Base-by-base conservation (phyloP, 2,888 invertebrate species). In the Hyles lineata region DNA sequence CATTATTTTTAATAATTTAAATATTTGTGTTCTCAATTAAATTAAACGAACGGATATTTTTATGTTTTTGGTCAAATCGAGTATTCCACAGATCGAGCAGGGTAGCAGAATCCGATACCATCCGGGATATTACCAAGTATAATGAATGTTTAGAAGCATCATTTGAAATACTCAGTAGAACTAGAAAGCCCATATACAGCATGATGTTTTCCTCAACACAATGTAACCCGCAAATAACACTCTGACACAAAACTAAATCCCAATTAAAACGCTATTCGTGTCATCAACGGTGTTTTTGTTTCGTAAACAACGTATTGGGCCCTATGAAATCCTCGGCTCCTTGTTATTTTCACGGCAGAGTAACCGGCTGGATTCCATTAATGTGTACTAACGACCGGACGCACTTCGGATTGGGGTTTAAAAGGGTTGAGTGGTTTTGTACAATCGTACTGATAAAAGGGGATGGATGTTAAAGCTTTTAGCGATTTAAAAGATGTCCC, bases 401-500 rank as follows among this genome's bases (percentile, higher is more conserved):
- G 91, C 91, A 90, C 92, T 93, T 89, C 85, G 92, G 90, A 92
- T 92, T 93, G 91, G 90, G 94, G 90, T 92, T 92, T 92, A 92
- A 94, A 94, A 94, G 94, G 94, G 94, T 94, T 93, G 93, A 93
- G 93, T 92, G 94, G 92, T 92, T 92, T 93, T 90, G 92, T 92
- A 93, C 92, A 93, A 93, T 93, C 92, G 90, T 89, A 87, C 90
- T 89, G 92, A 92, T 92, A 92, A 92, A 92, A 91, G 89, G 89
- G 92, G 89, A 90, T 89, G 85, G 87, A 90, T 92, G 92, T 90
- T 92, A 88, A 88, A 91, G 91, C 93, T 92, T 91, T 92, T 88
- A 91, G 87, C 90, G 90, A 91, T 93, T 92, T 90, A 88, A 90
- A 92, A 92, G 91, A 93, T 92, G 91, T 91, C 91, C 87, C 85